Conservation (phyloP, 2,797 vertebrate genomes). For the Rachycentron canadum region DNA sequence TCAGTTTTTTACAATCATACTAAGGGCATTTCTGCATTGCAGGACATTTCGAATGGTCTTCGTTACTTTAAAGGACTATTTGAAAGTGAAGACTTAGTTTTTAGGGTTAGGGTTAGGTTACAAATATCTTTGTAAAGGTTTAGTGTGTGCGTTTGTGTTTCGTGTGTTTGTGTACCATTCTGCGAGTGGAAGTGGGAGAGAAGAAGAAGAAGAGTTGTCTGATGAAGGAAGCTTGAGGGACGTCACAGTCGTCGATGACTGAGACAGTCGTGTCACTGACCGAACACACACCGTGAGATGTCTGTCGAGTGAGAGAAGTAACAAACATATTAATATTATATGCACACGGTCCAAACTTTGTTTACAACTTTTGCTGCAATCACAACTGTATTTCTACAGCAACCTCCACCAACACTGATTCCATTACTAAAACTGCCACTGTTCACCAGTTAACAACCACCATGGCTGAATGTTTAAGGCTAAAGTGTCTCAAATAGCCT, state of each 20-base stretch:
- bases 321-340: background rate
- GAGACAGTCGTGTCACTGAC: constrained; percentile 78
- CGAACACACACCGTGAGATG: constrained; percentile 85
- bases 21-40: too few species aligned
- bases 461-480: background rate
- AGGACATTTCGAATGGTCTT: too few species aligned
- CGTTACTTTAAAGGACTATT: too few species aligned
- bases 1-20: too few species aligned
- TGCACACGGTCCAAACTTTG: background rate
- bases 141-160: background rate
- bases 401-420: too few species aligned
- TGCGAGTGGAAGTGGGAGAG: constrained; percentile 86
- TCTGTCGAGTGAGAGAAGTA: constrained; percentile 49
- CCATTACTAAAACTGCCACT: background rate
- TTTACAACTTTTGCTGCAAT: background rate
- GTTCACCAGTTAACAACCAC: background rate
- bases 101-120: too few species aligned
- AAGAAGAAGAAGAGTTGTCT: constrained; percentile 90
- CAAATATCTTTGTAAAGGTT: too few species aligned
- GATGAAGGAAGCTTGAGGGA: constrained; percentile 81
- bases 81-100: too few species aligned
- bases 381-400: background rate
- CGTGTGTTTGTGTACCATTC: constrained; percentile 84
- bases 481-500: background rate
- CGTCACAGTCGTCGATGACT: constrained; percentile 79